Percentiles rank a stretch among this genome's conserved stretches.
Conservation (phyloP, 2,888 invertebrate species). For the Tipula confusa region DNA sequence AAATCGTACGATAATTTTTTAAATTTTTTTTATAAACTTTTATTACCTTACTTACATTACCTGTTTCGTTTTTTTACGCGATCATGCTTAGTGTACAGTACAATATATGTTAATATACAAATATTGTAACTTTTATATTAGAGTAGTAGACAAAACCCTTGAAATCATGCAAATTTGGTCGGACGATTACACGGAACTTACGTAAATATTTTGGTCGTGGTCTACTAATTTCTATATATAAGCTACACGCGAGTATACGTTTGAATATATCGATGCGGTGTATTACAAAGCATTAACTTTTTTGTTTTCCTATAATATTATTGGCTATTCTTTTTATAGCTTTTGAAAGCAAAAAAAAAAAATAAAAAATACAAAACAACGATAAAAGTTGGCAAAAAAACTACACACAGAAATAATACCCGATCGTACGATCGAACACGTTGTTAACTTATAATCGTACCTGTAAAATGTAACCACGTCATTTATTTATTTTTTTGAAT, state of each 20-base stretch:
- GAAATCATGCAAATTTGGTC: background rate
- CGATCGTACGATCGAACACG: slow-evolving; percentile 25
- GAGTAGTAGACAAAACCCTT: background rate
- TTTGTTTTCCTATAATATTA: background rate
- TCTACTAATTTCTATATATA: background rate
- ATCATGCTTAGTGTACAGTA: background rate
- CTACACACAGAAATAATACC: background rate
- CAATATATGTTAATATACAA: background rate
- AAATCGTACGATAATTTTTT: slow-evolving; percentile 3
- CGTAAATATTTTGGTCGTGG: background rate
- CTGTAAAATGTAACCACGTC: background rate
- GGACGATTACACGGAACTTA: background rate
- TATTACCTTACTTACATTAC: background rate
- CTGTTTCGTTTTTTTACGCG: slow-evolving; percentile 12
- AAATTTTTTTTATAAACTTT: too few relatives aligned
- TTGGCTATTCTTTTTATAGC: slow-evolving; percentile 14
- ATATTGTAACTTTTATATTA: background rate
- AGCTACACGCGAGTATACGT: background rate
- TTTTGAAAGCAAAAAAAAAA: background rate
- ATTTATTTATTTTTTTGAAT: background rate
- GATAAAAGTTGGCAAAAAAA: slow-evolving; percentile 5
- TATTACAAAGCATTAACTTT: background rate
- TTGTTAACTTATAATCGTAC: background rate
- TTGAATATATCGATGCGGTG: background rate
- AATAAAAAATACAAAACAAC: background rate